Percentiles rank a stretch among this genome's conserved stretches.
Evolutionary conservation across 2,113 vertebrate species (phyloP).

Genomic region (Cacatua alba): DNA sequence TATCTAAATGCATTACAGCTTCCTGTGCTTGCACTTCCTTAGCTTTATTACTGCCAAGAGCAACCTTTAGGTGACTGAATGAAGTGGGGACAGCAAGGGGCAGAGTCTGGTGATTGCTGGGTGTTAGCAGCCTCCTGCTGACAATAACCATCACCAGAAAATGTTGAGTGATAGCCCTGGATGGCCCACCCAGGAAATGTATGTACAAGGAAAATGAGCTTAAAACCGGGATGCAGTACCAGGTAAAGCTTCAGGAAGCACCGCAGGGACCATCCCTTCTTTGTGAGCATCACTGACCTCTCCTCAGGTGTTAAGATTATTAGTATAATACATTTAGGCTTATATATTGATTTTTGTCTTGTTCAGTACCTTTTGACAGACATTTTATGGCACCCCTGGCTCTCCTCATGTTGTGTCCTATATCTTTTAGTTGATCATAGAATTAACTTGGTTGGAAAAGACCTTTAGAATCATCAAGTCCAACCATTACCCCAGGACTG

Average conservation of each 20-base stretch:
- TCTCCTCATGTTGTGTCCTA: accelerated
- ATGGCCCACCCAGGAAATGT: neutral
- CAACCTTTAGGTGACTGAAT: neutral
- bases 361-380: neutral
- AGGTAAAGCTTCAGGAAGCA: constrained; percentile 1
- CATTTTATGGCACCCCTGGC: neutral
- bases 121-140: constrained; percentile 29
- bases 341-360: neutral
- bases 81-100: neutral
- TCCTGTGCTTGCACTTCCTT: neutral
- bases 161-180: constrained; percentile 4
- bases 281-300: constrained; percentile 33
- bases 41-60: neutral
- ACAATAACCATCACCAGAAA: constrained; percentile 11
- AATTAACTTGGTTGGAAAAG: neutral
- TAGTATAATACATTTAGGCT: neutral
- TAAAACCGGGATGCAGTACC: neutral
- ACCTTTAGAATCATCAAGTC: neutral
- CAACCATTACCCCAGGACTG: neutral
- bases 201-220: neutral
- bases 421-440: neutral
- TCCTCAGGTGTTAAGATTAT: neutral
- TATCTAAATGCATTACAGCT: neutral
- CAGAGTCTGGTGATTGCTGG: neutral
- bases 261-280: neutral